phyloP scores from a whole-genome alignment of 2,113 vertebrate species.

The Dromaius novaehollandiae region DNA sequence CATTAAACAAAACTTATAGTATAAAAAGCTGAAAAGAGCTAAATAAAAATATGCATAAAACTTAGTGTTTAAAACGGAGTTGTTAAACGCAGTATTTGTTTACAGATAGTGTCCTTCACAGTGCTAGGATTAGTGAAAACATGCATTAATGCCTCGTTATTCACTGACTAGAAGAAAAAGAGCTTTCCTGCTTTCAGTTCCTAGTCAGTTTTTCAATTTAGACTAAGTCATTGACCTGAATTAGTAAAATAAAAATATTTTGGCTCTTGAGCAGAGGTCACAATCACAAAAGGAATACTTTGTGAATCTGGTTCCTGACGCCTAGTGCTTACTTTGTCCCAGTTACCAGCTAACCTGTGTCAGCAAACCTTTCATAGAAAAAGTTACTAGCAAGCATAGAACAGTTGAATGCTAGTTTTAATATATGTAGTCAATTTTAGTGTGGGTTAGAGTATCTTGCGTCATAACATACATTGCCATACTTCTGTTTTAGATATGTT shows the following conservation, averaged over 20 bases:
- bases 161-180: slow-evolving; percentile 18
- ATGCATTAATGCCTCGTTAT: background rate
- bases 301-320: background rate
- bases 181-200: slow-evolving; percentile 11
- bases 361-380: background rate
- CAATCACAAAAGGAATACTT: background rate
- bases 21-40: background rate
- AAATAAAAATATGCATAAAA: background rate
- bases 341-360: background rate
- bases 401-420: background rate
- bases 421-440: background rate
- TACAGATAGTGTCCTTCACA: background rate
- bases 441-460: background rate
- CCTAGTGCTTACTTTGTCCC: background rate
- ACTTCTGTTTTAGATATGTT: background rate
- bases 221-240: slow-evolving; percentile 1
- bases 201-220: background rate
- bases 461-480: background rate
- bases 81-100: background rate
- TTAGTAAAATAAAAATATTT: background rate
- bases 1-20: background rate
- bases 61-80: background rate
- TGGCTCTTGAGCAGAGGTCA: background rate
- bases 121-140: background rate
- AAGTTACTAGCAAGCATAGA: background rate